Evolutionary conservation across 2,797 vertebrate genomes (phyloP), one percentile per base, ranked within the genome.

Genomic region (Pyrrhura leucotis): DNA sequence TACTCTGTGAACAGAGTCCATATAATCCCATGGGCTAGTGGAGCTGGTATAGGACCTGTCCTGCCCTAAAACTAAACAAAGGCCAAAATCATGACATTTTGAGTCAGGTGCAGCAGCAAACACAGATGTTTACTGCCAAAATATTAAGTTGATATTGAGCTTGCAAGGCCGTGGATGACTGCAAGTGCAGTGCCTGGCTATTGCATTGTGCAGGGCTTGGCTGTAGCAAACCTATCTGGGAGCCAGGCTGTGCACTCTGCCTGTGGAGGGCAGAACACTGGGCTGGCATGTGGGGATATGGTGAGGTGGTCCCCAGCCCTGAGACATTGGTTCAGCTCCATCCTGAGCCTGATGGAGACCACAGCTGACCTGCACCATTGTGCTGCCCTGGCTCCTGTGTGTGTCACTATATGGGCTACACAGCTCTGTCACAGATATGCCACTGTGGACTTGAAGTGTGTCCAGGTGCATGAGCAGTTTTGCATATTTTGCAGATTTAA

Each of bases 311-410:
- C 26, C 25, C 31, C 31, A 8, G 47, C 59, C 47, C 47, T 13
- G 37, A 19, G 17, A 25, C 48, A 4, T 26, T 10, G 77, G 3
- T 19, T 9, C 19, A 12, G 23, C 78, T 12, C 14, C 23, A 18
- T 11, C 44, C 12, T 22, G 19, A 8, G 44, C 77, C 2, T 0
- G 4, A 7, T 0, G 0, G 16, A 29, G 28, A 29, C 25, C 39
- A n/a, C 29, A 16, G 5, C 50, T 18, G 22, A 11, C 14, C 31
- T 20, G 26, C 26, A 26, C 45, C 16, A 1, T 10, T 5, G 29
- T 66, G 2, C 18, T 28, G 21, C 45, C 54, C 31, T 0, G 37
- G 25, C 21, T 19, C 47, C 33, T 5, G 21, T 1, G 0, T 13
- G 13, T 21, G 8, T 10, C 11, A 10, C 1, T 5, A 2, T 10